Evolutionary conservation across 2,113 vertebrate genomes (phyloP).

Genomic region (Mus spicilegus): DNA sequence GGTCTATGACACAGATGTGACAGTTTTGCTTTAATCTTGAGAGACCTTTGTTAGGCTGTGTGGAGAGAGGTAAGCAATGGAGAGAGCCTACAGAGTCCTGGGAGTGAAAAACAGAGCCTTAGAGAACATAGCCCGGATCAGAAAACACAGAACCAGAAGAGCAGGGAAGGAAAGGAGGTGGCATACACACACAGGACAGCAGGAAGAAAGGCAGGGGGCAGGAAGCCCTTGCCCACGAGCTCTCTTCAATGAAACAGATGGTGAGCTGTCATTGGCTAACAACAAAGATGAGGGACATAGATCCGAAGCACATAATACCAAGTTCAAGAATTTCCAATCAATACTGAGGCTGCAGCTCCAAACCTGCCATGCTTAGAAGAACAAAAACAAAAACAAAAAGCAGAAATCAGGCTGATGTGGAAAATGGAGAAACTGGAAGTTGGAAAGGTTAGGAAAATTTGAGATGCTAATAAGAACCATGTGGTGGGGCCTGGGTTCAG

Average conservation of each 20-base stretch:
- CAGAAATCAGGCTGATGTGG: neutral
- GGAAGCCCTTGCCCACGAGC: neutral
- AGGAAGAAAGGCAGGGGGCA: neutral
- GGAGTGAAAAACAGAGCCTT: neutral
- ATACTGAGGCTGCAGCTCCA: conserved; percentile 43
- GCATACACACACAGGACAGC: neutral
- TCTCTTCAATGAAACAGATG: neutral
- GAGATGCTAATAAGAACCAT: neutral
- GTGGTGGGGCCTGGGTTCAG: neutral
- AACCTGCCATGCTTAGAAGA: neutral
- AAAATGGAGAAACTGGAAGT: neutral
- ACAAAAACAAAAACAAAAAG: neutral
- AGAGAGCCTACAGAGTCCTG: neutral
- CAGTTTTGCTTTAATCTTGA: conserved; percentile 20
- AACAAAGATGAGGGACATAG: neutral
- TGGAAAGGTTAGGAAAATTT: conserved; percentile 28
- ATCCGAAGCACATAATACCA: neutral
- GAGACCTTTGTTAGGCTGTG: neutral
- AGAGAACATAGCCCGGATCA: neutral
- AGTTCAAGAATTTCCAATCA: conserved; percentile 4
- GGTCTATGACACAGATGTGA: neutral
- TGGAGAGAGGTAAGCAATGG: neutral
- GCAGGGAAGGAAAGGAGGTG: neutral
- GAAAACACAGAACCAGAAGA: neutral
- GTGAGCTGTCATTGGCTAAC: neutral